phyloP scores from a whole-genome alignment of 2,797 vertebrate species.

The Hemitrygon akajei region DNA sequence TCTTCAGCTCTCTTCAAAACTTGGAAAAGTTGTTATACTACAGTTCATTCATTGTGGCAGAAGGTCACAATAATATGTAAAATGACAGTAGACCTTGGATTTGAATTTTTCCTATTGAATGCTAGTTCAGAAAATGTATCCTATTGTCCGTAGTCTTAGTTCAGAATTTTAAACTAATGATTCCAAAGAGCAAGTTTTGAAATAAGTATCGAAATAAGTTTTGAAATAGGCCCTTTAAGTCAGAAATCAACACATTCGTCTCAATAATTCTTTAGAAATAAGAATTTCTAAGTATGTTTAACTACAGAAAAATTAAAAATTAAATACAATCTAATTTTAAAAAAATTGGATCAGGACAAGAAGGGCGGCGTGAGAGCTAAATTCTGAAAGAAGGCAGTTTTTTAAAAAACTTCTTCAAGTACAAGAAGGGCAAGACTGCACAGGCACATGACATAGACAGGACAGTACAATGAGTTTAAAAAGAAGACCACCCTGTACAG shows the following conservation, averaged over 20 bases:
- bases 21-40: background rate
- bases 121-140: background rate
- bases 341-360: no score
- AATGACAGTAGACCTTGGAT: background rate
- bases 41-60: background rate
- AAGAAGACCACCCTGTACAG: no score
- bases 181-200: background rate
- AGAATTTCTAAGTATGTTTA: background rate
- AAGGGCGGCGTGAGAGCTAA: no score
- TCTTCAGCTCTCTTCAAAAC: background rate
- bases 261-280: background rate
- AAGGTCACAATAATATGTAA: background rate
- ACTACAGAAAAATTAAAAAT: slow-evolving; percentile 35
- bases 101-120: background rate
- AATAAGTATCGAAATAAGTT: background rate
- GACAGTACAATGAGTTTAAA: no score
- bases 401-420: no score
- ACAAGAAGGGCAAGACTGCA: no score
- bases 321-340: slow-evolving; percentile 53
- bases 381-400: no score
- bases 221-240: background rate
- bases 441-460: no score
- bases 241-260: background rate
- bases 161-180: background rate
- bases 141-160: background rate